phyloP scores from a whole-genome alignment of 2,113 vertebrate genomes.

The Coryphaenoides rupestris region DNA sequence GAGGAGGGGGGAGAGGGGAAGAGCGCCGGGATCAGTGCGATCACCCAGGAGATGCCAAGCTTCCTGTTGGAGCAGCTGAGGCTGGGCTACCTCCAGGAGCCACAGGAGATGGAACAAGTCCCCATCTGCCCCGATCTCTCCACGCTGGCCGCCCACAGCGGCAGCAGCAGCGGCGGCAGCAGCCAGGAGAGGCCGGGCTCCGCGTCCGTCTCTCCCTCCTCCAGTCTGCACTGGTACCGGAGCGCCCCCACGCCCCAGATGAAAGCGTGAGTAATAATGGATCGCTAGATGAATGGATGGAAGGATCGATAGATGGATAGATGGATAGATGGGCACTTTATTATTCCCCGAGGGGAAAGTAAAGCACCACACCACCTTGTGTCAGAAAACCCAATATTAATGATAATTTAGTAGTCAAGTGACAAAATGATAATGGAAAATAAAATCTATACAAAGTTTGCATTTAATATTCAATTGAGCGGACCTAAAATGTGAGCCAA shows the following conservation, averaged over 20 bases:
- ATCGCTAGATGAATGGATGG: too few species aligned
- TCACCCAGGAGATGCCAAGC: constrained; percentile 62
- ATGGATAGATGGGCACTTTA: too few species aligned
- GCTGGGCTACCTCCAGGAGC: constrained; percentile 58
- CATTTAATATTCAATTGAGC: too few species aligned
- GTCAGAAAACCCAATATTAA: too few species aligned
- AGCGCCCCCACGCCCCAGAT: constrained; percentile 84
- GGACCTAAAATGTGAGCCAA: too few species aligned
- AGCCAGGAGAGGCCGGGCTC: constrained; percentile 66
- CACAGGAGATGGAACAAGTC: constrained; percentile 54
- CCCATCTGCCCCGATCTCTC: constrained; percentile 76
- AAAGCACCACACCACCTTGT: too few species aligned
- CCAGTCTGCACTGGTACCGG: constrained; percentile 82
- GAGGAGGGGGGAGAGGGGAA: constrained; percentile 33
- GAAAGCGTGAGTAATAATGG: constrained; percentile 85
- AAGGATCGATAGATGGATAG: too few species aligned
- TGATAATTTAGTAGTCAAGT: too few species aligned
- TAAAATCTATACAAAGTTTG: too few species aligned
- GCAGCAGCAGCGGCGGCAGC: constrained; percentile 60
- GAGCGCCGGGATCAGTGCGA: constrained; percentile 19
- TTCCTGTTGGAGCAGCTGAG: constrained; percentile 64
- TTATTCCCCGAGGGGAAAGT: too few species aligned
- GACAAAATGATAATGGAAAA: too few species aligned
- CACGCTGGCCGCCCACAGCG: constrained; percentile 70
- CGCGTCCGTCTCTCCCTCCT: constrained; percentile 59